Evolutionary conservation across 2,797 vertebrate genomes (phyloP), one percentile per base, ranked within the genome.

Genomic region (Pipistrellus nathusii): DNA sequence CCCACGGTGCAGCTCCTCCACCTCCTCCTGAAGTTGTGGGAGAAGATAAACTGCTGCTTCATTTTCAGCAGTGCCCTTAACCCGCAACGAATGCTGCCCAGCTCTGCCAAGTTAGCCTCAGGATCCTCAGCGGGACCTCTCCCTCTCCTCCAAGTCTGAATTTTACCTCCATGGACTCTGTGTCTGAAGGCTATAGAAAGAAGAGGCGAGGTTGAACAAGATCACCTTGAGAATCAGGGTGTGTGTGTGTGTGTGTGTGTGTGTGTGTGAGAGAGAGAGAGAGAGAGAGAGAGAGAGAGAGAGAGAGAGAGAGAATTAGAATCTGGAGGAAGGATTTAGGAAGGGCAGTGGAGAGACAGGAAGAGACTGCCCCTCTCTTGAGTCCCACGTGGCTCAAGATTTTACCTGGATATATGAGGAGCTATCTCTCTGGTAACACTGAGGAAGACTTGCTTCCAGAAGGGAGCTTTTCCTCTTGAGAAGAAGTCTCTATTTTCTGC

Each of bases 331-430:
- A 73, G 18, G 57, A 85, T 21, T n/a, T 23, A n/a, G 21, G 82
- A 55, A 35, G 9, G 66, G 38, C 62, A 35, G 38, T 51, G n/a
- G 46, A 75, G 66, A 75, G 71, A 41, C 12, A n/a, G 15, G 12
- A 59, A 44, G 64, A 30, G 27, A 11, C 17, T 75, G 20, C 1
- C 17, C 0, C 1, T 0, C 5, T n/a, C 9, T 17, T 30, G 4
- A 46, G 25, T 46, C 18, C 73, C 21, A 27, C n/a, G 48, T n/a
- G 12, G 48, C n/a, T 91, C 13, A 38, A 20, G 53, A 41, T 59
- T 78, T 78, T 51, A 32, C 35, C 41, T 69, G 6, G 51, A 15
- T 81, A 75, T 80, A 64, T 21, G 13, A 83, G 20, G 18, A 9
- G 4, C 27, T 75, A 4, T 73, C n/a, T 32, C 76, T 73, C 59